phyloP scores from a whole-genome alignment of 23 tunicate species.

The Styela clava region DNA sequence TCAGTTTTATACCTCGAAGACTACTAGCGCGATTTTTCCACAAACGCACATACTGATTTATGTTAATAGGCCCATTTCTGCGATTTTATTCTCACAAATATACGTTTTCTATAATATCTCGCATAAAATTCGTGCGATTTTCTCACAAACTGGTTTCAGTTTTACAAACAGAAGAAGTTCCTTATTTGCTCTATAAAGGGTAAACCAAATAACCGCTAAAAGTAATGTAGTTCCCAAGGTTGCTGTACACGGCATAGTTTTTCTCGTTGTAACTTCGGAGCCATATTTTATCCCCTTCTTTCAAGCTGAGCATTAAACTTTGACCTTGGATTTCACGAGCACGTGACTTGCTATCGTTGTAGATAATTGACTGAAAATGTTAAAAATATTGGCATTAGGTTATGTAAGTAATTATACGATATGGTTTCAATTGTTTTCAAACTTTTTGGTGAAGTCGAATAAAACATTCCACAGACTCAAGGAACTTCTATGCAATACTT shows the following conservation, averaged over 20 bases:
- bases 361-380: conserved; percentile 43
- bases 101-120: no score
- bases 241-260: conserved; percentile 82
- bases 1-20: no score
- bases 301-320: conserved; percentile 55
- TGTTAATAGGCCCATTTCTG: no score
- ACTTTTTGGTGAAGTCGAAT: background rate
- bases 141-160: no score
- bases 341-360: conserved; percentile 60
- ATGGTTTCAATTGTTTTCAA: background rate
- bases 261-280: conserved; percentile 46
- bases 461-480: no score
- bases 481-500: no score
- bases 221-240: conserved; percentile 75
- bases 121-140: no score
- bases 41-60: no score
- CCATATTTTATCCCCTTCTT: conserved; percentile 68
- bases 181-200: conserved; percentile 31
- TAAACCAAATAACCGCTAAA: conserved; percentile 59
- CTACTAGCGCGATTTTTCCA: no score
- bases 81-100: no score
- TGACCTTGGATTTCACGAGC: conserved; percentile 79
- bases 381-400: background rate
- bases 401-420: no score
- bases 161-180: no score